Evolutionary conservation across 2,113 vertebrate genomes (phyloP), one percentile per base, ranked within the genome.

Genomic region (Colossoma macropomum): DNA sequence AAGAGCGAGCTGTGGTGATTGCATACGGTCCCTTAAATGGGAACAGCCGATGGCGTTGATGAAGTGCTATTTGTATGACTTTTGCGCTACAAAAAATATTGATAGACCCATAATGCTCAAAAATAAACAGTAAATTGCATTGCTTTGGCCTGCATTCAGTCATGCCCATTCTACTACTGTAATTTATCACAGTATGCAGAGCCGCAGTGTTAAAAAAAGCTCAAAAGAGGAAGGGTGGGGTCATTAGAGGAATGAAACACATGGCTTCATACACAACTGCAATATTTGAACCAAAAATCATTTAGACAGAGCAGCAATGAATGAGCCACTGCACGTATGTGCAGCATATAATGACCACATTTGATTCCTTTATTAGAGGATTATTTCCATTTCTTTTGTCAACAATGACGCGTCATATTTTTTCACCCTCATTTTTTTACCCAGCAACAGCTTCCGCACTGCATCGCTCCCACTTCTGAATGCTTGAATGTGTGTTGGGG

Each of bases 11-110:
- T 25, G 34, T 13, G 34, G 34, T 30, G 77, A 66, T 66, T 68
- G 62, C 54, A 74, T 81, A 38, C 71, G 21, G 34, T 17, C 41
- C 48, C 69, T 81, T 75, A 65, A 85, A 77, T 81, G 74, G 73
- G 54, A 76, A 81, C 73, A 48, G 52, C 76, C 71, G 52, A 81
- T 62, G 78, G 78, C 73, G 66, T 75, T 16, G 30, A 74, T 78
- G 74, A 62, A 81, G 38, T 45, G 75, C 60, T 50, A 21, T 72
- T 52, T 56, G 60, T 59, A 41, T 77, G 45, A 25, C 30, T 73
- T 82, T 80, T n/a, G 17, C 69, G 3, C 34, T 48, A 74, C 7
- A 71, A 38, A 59, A 45, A 65, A 78, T 74, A 73, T 41, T 38
- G 74, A 71, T 50, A 21, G 32, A 30, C 34, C 68, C 62, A 45